Evolutionary conservation across 2,888 invertebrate species (phyloP), one percentile per base, ranked within the genome.

Genomic region (Catocala fraxini): DNA sequence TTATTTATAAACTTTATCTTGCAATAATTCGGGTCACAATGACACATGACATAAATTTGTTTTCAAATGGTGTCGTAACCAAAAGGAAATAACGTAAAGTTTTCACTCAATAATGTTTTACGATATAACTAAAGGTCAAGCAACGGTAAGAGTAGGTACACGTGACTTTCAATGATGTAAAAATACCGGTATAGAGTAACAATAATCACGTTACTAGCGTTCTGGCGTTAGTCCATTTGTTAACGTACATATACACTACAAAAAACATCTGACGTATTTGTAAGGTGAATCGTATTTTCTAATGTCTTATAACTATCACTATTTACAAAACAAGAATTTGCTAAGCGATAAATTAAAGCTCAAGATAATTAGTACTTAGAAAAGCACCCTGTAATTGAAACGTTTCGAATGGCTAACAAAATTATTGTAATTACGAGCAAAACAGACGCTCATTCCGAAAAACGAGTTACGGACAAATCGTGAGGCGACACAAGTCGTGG

Each of bases 401-500:
- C 51, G 62, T 71, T 67, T 59, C 65, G 70, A 65, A 45, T 59
- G 56, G 66, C 73, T 68, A 71, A 55, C 62, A 56, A 73, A 76
- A 82, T 82, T 77, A 82, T 75, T 71, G 71, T 71, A 77, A 75
- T 76, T 68, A 79, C 64, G 62, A 62, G 69, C 71, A 53, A 59
- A 64, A 64, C 53, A 70, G 78, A 80, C 70, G 55, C 68, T 73
- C 72, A 67, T 75, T 61, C 77, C 68, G 35, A 64, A 68, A 70
- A 73, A 77, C 76, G 53, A 68, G 76, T 77, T 68, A 69, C 60
- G 68, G 68, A 73, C 74, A 73, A 77, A 76, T 82, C 83, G 87
- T 86, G 86, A 84, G 84, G 77, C 78, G 79, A 77, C 81, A 80
- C 66, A 60, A 71, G 78, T 84, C 84, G 83, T 85, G 89, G 85